Evolutionary conservation across 35 echinoderm and acorn worm species (phyloP), one percentile per base, ranked within the genome.

Genomic region (Anneissia japonica): DNA sequence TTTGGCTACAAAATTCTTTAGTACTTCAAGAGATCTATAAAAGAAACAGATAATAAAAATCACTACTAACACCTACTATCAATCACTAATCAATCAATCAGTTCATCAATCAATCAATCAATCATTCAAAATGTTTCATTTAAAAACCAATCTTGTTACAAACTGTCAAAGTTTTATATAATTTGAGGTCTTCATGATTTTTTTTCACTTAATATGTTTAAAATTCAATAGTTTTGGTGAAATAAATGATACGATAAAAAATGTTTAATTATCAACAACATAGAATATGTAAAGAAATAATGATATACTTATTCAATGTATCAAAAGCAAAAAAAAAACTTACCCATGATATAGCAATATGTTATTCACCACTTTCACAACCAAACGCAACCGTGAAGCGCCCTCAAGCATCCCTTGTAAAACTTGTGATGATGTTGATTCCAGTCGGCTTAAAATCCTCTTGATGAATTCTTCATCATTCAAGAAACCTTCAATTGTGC

Each of bases 341-440:
- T 90, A 98, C 95, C 89, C 91, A 79, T 88, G 91, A 43, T 77
- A 94, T 21, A 82, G 45, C 37, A 98, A 79, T 38, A 98, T 46
- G 64, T 98, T 98, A 35, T 30, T 56, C 64, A 98, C 77, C n/a
- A 98, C 89, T 46, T 51, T 90, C 76, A 93, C 56, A 19, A 91
- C 89, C 34, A 91, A 73, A 32, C 95, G 82, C 3, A 98, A 74
- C 73, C 88, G 81, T 2, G 95, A 98, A 21, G 95, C 95, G n/a
- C 95, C 95, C 75, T 98, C 95, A 23, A 98, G 79, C 95, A 98
- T 98, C 35, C 95, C 95, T 72, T 98, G 85, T 38, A 98, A 51
- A 0, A 93, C 92, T 38, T 98, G 88, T 26, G 84, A 26, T 5
- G 79, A 77, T 5, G 95, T 91, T 13, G 87, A 89, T 1, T 91